A percentile compares a stretch with the other conserved stretches of the same genome.
These are phyloP conservation scores for Megaustenia siamemsis DNA, from an alignment of 2,888 invertebrate species.

Conservation along the genomic window DNA sequence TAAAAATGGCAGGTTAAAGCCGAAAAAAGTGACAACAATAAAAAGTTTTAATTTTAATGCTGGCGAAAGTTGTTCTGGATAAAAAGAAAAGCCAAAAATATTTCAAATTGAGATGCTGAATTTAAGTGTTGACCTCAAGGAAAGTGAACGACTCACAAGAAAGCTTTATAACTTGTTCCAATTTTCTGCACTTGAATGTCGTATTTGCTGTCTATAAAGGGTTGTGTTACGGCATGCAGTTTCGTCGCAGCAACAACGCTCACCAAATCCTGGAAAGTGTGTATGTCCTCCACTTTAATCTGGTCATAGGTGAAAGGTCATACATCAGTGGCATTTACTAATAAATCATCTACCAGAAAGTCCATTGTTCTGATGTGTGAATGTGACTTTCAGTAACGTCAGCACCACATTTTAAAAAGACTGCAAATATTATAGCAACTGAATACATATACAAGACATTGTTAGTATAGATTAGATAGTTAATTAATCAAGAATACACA, in stretches of 20 bases:
- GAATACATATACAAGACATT: too few relatives aligned
- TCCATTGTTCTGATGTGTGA: too few relatives aligned
- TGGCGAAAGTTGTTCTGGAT: background rate
- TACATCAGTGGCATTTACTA: too few relatives aligned
- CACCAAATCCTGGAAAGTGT: constrained; percentile 94
- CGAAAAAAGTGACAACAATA: too few relatives aligned
- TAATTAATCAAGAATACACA: too few relatives aligned
- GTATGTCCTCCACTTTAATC: constrained; percentile 89
- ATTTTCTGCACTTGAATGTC: constrained; percentile 99
- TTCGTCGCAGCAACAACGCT: constrained; percentile 94
- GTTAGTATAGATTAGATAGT: too few relatives aligned
- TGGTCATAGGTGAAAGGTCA: constrained; percentile 57
- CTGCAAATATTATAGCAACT: too few relatives aligned
- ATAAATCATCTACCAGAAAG: too few relatives aligned
- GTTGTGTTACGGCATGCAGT: constrained; percentile 95
- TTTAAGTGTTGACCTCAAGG: background rate
- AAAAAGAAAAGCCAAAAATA: background rate
- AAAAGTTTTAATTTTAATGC: too few relatives aligned
- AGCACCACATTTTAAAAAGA: too few relatives aligned
- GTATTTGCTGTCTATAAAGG: constrained; percentile 97
- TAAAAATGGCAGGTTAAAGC: too few relatives aligned
- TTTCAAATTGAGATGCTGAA: background rate
- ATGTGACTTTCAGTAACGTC: too few relatives aligned
- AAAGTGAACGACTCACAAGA: constrained; percentile 83
- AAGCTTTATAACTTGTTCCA: constrained; percentile 96